Evolutionary conservation across 2,888 invertebrate species (phyloP), one percentile per base, ranked within the genome.

Genomic region (Xiphydria camelus): DNA sequence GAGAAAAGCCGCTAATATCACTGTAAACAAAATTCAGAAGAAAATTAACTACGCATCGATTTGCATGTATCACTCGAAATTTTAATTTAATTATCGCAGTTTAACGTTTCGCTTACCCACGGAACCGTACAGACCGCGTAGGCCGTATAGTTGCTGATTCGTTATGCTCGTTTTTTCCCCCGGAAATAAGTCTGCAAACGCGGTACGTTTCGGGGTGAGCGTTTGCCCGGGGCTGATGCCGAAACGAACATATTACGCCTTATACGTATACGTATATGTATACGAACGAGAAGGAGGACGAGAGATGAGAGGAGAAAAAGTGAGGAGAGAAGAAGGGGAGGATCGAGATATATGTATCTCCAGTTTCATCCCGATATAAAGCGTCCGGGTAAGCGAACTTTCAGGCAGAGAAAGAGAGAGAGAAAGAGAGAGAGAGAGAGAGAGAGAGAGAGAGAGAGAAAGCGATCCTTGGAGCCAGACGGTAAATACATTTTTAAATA

Each of bases 401-500:
- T 41, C 44, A 21, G 41, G 56, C 29, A 37, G 39, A 38, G 23
- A 38, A 40, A 46, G 40, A 45, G 41, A 38, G 22, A 40, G 41
- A 43, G 41, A 52, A 49, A 40, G 41, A 26, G 40, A 29, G 34
- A 31, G 32, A 32, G 17, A 40, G 29, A 15, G 21, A 5, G 19
- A 21, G 9, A 17, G 34, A 12, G 34, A 37, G 14, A 12, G 25
- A 37, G 12, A 37, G 22, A 18, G 10, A 37, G 18, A 23, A 18
- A 21, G 32, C 48, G 26, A 40, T 34, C 35, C 47, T 41, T 47
- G 25, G 59, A 59, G 63, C 62, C 67, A 68, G 66, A 68, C 67
- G 65, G 68, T 68, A 72, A 72, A 73, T 74, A 73, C 66, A 74
- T 74, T 73, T 74, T 73, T 72, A 73, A 74, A 73, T 73, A 73